A percentile compares a stretch with the other conserved stretches of the same genome.
Conservation (phyloP, 1,140 invertebrate genomes). For the Drosophila jambulina region DNA sequence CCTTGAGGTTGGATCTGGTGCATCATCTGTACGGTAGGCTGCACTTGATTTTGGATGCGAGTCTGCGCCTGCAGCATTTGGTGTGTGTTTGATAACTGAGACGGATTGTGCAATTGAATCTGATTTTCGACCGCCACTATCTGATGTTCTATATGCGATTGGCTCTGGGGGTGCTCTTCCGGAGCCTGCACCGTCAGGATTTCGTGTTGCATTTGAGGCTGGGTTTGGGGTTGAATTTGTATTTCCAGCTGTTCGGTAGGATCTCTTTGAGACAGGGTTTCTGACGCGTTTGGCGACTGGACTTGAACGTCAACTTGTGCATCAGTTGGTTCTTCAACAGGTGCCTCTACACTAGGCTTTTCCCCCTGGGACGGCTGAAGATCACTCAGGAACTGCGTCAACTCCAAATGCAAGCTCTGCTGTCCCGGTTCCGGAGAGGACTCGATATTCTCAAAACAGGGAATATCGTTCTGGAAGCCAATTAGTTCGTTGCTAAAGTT, state of each 20-base stretch:
- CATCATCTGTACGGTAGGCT: conserved; percentile 21
- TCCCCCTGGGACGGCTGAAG: conserved; percentile 43
- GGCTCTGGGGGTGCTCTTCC: conserved; percentile 1
- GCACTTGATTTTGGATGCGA: background rate
- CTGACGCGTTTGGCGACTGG: background rate
- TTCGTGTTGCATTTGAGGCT: conserved; percentile 16
- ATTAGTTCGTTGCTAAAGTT: conserved; percentile 71
- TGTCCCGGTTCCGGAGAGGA: conserved; percentile 39
- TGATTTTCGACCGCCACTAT: conserved; percentile 13
- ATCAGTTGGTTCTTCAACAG: background rate
- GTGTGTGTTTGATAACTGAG: background rate
- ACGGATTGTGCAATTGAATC: conserved; percentile 4
- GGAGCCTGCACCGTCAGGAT: conserved; percentile 5
- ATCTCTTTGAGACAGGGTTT: background rate
- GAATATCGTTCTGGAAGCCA: conserved; percentile 82
- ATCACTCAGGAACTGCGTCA: conserved; percentile 65
- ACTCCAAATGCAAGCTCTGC: conserved; percentile 62
- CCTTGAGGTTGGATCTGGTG: conserved; percentile 16
- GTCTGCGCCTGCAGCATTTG: background rate
- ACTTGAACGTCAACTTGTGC: background rate
- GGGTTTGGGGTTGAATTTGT: background rate
- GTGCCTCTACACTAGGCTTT: background rate
- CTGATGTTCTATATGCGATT: conserved; percentile 2
- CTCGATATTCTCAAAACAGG: conserved; percentile 79
- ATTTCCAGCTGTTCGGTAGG: background rate